Conservation (phyloP, 2,113 vertebrate genomes). For the Barbus barbus region DNA sequence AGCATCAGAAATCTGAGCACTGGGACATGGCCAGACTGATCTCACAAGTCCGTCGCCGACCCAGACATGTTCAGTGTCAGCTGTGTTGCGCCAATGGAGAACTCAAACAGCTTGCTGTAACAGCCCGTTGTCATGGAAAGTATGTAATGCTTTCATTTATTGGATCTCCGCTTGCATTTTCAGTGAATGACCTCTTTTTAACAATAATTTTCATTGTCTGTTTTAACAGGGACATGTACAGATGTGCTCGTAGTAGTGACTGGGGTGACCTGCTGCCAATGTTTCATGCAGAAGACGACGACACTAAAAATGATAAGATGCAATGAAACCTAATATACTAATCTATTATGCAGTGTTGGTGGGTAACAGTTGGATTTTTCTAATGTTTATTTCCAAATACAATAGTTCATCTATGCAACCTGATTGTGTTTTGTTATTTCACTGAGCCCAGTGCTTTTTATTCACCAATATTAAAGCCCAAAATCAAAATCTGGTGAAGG, state of each 20-base stretch:
- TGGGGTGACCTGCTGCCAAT: conserved; percentile 84
- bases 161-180: background rate
- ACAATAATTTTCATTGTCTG: background rate
- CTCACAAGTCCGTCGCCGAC: conserved; percentile 73
- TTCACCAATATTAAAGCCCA: background rate
- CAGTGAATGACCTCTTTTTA: background rate
- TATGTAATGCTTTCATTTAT: conserved; percentile 52
- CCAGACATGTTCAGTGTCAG: conserved; percentile 82
- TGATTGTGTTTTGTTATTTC: background rate
- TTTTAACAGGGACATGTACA: conserved; percentile 80
- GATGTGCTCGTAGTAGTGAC: conserved; percentile 80
- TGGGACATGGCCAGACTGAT: conserved; percentile 78
- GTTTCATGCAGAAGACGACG: conserved; percentile 24
- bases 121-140: conserved; percentile 78
- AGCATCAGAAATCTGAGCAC: background rate
- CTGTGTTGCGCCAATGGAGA: conserved; percentile 78
- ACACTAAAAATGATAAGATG: conserved; percentile 23
- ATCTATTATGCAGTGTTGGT: conserved; percentile 16
- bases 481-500: background rate
- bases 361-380: background rate
- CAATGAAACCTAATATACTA: background rate
- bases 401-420: background rate
- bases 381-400: conserved; percentile 10
- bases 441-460: background rate
- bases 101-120: conserved; percentile 78